Percentiles rank a stretch among this genome's conserved stretches.
Conservation (phyloP, 1,140 invertebrate species). For the Lepidostoma basale region DNA sequence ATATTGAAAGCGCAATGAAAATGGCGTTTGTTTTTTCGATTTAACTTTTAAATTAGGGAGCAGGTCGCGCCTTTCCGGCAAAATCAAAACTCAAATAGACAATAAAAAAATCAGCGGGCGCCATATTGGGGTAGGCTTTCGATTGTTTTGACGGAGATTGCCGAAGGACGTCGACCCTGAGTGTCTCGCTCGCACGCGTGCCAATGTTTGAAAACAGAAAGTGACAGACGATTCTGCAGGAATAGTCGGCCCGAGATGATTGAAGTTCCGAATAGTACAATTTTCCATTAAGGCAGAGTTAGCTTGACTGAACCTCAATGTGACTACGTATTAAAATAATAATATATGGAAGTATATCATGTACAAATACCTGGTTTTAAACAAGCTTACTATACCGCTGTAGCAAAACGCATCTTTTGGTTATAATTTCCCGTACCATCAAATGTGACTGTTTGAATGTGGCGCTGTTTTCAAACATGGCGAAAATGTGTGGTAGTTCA, state of each 20-base stretch:
- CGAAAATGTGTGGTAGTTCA: too few species aligned
- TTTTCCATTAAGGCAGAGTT: too few species aligned
- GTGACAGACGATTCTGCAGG: constrained; percentile 4
- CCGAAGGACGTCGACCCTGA: constrained; percentile 47
- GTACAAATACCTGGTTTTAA: too few species aligned
- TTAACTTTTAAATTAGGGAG: background rate
- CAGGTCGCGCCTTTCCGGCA: background rate
- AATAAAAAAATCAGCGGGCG: constrained; percentile 44
- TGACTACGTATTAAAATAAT: too few species aligned
- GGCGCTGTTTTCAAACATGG: too few species aligned
- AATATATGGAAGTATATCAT: too few species aligned
- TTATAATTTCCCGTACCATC: too few species aligned
- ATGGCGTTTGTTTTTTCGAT: background rate
- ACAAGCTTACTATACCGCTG: too few species aligned
- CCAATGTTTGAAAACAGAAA: background rate
- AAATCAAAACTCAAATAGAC: constrained; percentile 12
- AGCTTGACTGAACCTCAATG: too few species aligned
- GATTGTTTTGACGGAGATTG: constrained; percentile 59
- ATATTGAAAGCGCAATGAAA: background rate
- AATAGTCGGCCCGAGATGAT: background rate
- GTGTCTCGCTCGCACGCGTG: constrained; percentile 11
- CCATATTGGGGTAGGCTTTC: constrained; percentile 58
- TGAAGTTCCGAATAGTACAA: background rate
- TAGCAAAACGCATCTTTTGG: too few species aligned
- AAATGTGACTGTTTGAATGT: too few species aligned